Base-by-base conservation (phyloP, 2,113 vertebrate species). In the Nannobrachium achirus region DNA sequence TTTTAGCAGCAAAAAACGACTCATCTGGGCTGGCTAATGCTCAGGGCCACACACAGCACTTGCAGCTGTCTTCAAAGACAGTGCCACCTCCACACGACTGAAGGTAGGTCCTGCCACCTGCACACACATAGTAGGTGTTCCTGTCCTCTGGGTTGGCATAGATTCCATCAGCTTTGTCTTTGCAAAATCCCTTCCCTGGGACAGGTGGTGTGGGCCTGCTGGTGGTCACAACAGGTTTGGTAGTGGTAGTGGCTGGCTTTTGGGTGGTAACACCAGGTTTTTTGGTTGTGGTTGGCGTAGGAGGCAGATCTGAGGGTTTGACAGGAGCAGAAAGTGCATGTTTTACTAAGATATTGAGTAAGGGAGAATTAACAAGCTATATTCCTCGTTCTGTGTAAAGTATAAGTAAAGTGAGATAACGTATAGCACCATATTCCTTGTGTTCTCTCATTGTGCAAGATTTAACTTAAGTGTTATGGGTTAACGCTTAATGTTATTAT, bases 1-100 rank as follows among this genome's bases (percentile, higher is more conserved):
- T 33, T 19, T 1, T 53, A 53, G 51, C 51, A 19, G 0, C 18
- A 53, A 10, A 7, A 4, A 53, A 10, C 8, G 10, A 18, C 33
- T 8, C 10, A 20, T 39, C 8, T 10, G 8, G 38, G 5, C 33
- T 33, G 25, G 6, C 25, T 33, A 33, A 18, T 9, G 8, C 52
- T 88, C 57, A 87, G 1, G 91, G 85, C 92, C 91, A 93, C 18
- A 1, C 0, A 16, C 93, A 94, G 77, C 91, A 92, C 18, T 91
- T 92, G 81, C 90, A 93, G 14, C 39, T 20, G 0, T 83, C 59
- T 44, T 80, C 2, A 15, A 73, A 94, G 53, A 92, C 13, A 0
- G 91, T 71, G 56, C 92, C 92, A 2, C 0, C 0, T 13, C 75
- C 86, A 6, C 92, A 93, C 0, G 1, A 0, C 0, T 8, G 68